phyloP scores from a whole-genome alignment of 2,113 vertebrate genomes.

The Melanerpes aurifrons region DNA sequence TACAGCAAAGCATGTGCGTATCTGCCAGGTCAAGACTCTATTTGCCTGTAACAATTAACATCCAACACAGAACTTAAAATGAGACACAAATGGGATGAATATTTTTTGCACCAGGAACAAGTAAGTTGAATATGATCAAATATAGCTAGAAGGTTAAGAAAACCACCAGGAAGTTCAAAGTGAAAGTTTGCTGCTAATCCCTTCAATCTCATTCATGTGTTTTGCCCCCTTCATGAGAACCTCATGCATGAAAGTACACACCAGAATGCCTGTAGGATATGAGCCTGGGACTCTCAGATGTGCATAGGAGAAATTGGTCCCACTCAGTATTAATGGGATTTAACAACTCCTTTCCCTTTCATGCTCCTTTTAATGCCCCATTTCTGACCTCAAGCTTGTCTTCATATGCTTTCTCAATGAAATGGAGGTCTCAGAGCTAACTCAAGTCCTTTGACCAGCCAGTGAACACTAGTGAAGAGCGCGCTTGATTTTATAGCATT shows the following conservation, averaged over 20 bases:
- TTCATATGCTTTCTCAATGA: neutral
- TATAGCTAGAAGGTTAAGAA: constrained; percentile 41
- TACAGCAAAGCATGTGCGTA: constrained; percentile 29
- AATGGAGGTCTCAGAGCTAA: neutral
- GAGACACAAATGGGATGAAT: neutral
- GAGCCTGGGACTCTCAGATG: neutral
- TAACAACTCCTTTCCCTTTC: neutral
- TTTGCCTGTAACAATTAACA: constrained; percentile 53
- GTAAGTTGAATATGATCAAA: constrained; percentile 24
- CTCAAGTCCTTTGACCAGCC: neutral
- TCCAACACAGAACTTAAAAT: constrained; percentile 1
- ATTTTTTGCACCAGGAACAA: neutral
- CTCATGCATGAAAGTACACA: neutral
- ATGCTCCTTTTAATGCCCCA: neutral
- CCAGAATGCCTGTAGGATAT: neutral
- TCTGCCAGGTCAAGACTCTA: constrained; percentile 49
- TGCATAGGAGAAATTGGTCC: neutral
- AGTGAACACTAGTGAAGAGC: neutral
- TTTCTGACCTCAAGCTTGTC: constrained; percentile 1
- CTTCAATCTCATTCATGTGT: constrained; percentile 22
- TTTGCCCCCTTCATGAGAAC: neutral
- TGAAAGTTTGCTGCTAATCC: constrained; percentile 48
- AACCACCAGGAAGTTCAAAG: constrained; percentile 47
- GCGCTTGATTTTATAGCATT: neutral
- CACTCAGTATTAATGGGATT: neutral